These are phyloP conservation scores for Gobius niger DNA, from an alignment of 2,113 vertebrate genomes.

Conservation along the genomic window DNA sequence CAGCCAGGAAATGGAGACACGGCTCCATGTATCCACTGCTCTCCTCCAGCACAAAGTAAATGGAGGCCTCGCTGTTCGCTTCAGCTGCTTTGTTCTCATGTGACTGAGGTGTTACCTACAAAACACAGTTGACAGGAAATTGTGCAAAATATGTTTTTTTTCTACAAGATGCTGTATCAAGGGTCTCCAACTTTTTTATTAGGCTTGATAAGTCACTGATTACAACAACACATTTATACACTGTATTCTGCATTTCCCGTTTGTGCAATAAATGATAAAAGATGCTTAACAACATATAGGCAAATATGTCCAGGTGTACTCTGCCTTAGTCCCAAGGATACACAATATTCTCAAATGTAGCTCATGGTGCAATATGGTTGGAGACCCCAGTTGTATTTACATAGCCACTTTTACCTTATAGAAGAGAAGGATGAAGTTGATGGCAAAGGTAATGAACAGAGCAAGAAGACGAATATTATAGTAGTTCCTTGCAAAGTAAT, in stretches of 20 bases:
- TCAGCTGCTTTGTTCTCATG: constrained; percentile 59
- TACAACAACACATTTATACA: too few relatives aligned
- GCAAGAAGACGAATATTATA: constrained; percentile 95
- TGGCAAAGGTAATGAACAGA: constrained; percentile 91
- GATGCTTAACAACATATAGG: too few relatives aligned
- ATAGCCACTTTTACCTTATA: constrained; percentile 83
- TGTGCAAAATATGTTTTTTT: not conserved
- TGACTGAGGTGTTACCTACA: constrained; percentile 82
- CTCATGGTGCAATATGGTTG: too few relatives aligned
- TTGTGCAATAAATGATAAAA: too few relatives aligned
- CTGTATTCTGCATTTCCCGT: too few relatives aligned
- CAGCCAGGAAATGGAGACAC: constrained; percentile 81
- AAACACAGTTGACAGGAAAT: not conserved
- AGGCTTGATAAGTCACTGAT: too few relatives aligned
- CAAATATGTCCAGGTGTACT: too few relatives aligned
- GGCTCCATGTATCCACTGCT: constrained; percentile 94
- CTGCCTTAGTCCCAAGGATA: too few relatives aligned
- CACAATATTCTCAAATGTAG: too few relatives aligned
- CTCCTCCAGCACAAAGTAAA: constrained; percentile 88
- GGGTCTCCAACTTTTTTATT: too few relatives aligned
- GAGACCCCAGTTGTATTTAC: not conserved
- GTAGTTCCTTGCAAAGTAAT: constrained; percentile 95
- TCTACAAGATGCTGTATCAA: not conserved
- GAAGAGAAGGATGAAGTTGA: constrained; percentile 97
- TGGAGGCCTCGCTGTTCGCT: constrained; percentile 48